Evolutionary conservation across 2,113 vertebrate species (phyloP), one percentile per base, ranked within the genome.

Genomic region (Melanerpes formicivorus): DNA sequence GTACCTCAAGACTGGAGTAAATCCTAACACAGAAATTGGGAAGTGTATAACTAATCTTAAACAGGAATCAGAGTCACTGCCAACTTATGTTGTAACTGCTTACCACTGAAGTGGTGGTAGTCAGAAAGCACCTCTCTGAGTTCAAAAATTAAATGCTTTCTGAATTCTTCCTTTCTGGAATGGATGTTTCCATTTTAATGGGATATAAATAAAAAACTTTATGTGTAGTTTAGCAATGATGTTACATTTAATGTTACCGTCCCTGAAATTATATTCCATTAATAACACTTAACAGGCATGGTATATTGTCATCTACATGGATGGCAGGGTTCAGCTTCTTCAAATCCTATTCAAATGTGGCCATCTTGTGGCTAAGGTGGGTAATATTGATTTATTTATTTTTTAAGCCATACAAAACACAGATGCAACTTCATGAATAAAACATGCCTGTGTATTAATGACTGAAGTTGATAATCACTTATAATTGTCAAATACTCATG

Each of bases 341-440:
- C 77, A 66, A 96, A 96, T 85, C 81, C 95, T 96, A 95, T 96
- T 91, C 70, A 94, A 94, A 92, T 80, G 54, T 64, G 79, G 97
- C 97, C 98, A 98, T 97, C 98, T 97, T 95, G 97, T 98, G 98
- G 97, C 67, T 95, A 74, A 90, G 26, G 14, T 13, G 60, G 74
- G 96, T 91, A 97, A 82, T 63, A 71, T 6, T 15, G 2, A 42
- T 8, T 52, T 30, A 48, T 82, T 40, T 37, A 37, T 30, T 11
- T 16, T n/a, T 11, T 16, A 90, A 52, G 7, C 30, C 40, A 18
- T 40, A 30, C 17, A 90, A 40, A 85, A 67, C 11, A 40, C 3
- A 37, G 17, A 52, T 34, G 46, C 4, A 67, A 58, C 78, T 11
- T 3, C 70, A 5, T 42, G 7, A 90, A 52, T 32, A 29, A 63